Evolutionary conservation across 2,113 vertebrate species (phyloP), one percentile per base, ranked within the genome.

Genomic region (Onychostoma macrolepis): DNA sequence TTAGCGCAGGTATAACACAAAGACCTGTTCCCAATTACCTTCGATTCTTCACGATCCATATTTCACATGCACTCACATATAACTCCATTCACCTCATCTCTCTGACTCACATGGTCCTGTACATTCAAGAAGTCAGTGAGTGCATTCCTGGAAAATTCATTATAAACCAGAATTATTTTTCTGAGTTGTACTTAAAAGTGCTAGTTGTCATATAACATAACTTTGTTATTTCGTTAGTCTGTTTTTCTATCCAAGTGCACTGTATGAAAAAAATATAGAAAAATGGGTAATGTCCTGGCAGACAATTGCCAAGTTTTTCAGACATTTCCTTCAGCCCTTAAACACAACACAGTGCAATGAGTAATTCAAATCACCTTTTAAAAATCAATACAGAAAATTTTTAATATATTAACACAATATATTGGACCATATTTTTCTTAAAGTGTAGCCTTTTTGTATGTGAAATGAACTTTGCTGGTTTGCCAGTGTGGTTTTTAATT

Each of bases 1-100:
- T 97, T 87, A 92, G 83, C 9, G 91, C 96, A 97, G 97, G 97
- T 99, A 91, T 9, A 26, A 38, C 53, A 17, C 65, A 41, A 30
- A 45, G 30, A 76, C 76, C 11, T 53, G 77, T 83, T 87, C 33
- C 50, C 74, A 83, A 48, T 56, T 21, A 21, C 26, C 41, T 56
- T 63, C 48, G 13, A 26, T 65, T 65, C 33, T 33, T 50, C 80
- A 6, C 15, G 4, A 48, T 48, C 36, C 10, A 38, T 28, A 19
- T 9, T 8, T 67, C 33, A 43, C 78, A 80, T 26, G 26, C 12
- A 43, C 3, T 28, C 8, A 8, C 1, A 11, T 50, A 53, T 19
- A 8, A n/a, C 75, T 30, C 75, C 15, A 82, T 67, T 82, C 38
- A 82, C 38, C 26, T 30, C 63, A 48, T 21, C 7, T 78, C 28